Evolutionary conservation across 2,888 invertebrate genomes (phyloP), one percentile per base, ranked within the genome.

Genomic region (Hemicrepidius hirtus): DNA sequence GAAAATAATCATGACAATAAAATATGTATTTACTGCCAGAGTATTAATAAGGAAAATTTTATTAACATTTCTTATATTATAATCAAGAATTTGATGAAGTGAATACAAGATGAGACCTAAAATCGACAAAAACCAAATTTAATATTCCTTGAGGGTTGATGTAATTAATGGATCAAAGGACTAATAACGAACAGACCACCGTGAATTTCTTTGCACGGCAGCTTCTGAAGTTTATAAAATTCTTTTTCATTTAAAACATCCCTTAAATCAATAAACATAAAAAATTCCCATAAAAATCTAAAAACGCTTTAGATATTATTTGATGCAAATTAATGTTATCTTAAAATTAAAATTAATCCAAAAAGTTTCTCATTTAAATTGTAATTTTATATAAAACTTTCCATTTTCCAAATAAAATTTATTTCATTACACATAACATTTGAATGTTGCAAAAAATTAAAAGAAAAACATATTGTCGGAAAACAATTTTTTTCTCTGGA

Each of bases 101-200:
- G 18, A 37, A 44, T 37, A 37, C 37, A 37, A 37, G 57, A 12
- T 57, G 16, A 37, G 13, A 57, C 3, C 18, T 32, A 57, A 57
- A 57, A 57, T 57, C 40, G 37, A 18, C 16, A 32, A 37, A 44
- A 57, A 37, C 37, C 18, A 40, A 37, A 57, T 57, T 57, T 40
- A 57, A 57, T 57, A 57, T 57, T 35, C 37, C 37, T 37, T 20
- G 1, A 16, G 57, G 13, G 16, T 35, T 57, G 37, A 28, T 40
- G 20, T 57, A 57, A 57, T 57, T 57, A 57, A 57, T 35, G 37
- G 32, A 57, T 57, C 57, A 57, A 57, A 57, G 37, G 37, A 28
- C 57, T 57, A 57, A 35, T 57, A 57, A 35, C 37, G 28, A 53
- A 5, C 24, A 53, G 21, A 53, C 28, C 53, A 28, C 28, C 13